Evolutionary conservation across 2,888 invertebrate species (phyloP).

Genomic region (Apamea monoglypha): DNA sequence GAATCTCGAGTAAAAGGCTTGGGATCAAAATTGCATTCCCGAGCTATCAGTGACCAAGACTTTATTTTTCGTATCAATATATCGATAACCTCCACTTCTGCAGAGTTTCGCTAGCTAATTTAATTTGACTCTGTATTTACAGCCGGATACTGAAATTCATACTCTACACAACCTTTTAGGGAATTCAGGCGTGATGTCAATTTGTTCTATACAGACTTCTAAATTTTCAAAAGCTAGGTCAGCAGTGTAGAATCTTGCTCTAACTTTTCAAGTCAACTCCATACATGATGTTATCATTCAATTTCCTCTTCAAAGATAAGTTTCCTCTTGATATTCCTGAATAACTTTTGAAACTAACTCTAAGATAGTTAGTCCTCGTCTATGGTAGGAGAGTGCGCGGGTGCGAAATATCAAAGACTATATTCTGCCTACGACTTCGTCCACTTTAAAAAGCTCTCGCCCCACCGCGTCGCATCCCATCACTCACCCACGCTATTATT

Average conservation of each 20-base stretch:
- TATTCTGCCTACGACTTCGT: not conserved
- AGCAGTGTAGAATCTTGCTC: not conserved
- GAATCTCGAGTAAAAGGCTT: not conserved
- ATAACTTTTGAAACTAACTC: constrained; percentile 55
- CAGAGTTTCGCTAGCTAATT: too few relatives aligned
- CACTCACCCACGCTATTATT: not conserved
- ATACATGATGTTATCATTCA: constrained; percentile 64
- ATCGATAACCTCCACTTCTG: too few relatives aligned
- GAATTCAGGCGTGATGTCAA: not conserved
- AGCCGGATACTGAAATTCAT: not conserved
- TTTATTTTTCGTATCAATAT: too few relatives aligned
- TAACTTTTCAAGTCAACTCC: constrained; percentile 35
- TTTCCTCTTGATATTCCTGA: constrained; percentile 50
- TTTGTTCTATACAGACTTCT: not conserved
- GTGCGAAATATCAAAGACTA: not conserved
- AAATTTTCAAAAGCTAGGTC: constrained; percentile 1
- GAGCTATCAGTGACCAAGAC: not conserved
- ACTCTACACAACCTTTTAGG: not conserved
- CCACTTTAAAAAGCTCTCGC: not conserved
- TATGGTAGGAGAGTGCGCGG: not conserved
- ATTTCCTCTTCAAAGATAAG: constrained; percentile 56
- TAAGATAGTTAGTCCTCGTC: constrained; percentile 12
- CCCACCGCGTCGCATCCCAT: not conserved
- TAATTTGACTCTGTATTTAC: not conserved
- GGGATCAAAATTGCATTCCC: not conserved